Conservation (phyloP, 2,797 vertebrate genomes). For the Rhyacichthys aspro region DNA sequence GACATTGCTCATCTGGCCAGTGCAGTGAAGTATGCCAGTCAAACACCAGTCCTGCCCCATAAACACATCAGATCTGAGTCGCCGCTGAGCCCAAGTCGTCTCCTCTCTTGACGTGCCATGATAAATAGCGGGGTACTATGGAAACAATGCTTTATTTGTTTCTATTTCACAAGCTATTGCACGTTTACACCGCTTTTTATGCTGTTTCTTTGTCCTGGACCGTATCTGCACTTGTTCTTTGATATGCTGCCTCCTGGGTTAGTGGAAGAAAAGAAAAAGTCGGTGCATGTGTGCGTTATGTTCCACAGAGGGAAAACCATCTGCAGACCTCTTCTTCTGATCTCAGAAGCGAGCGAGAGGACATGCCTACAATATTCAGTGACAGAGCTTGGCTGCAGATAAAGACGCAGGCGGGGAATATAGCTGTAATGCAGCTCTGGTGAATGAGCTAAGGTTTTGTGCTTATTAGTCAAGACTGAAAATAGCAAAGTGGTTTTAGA, state of each 20-base stretch:
- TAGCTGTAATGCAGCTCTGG: constrained; percentile 54
- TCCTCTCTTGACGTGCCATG: constrained; percentile 31
- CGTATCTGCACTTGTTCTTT: constrained; percentile 58
- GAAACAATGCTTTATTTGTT: constrained; percentile 69
- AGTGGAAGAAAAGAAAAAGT: constrained; percentile 29
- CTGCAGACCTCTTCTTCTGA: constrained; percentile 54
- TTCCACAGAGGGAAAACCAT: constrained; percentile 56
- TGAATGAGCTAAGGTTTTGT: constrained; percentile 56
- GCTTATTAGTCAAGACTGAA: constrained; percentile 46
- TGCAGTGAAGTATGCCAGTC: constrained; percentile 33
- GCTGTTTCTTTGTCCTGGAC: constrained; percentile 57
- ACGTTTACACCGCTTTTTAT: constrained; percentile 59
- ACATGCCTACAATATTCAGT: constrained; percentile 49
- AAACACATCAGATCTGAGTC: constrained; percentile 25
- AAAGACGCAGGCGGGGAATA: constrained; percentile 52
- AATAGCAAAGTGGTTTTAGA: constrained; percentile 43
- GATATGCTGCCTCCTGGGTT: constrained; percentile 49
- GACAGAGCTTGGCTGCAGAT: constrained; percentile 59
- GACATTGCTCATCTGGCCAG: constrained; percentile 43
- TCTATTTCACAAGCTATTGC: constrained; percentile 66
- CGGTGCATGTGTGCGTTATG: constrained; percentile 45
- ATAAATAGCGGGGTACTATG: constrained; percentile 56
- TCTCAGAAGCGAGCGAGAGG: constrained; percentile 51
- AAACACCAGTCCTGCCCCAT: constrained; percentile 35
- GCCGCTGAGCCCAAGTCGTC: constrained; percentile 28